Evolutionary conservation across 1,140 invertebrate genomes (phyloP).

Genomic region (Cyclargus thomasi): DNA sequence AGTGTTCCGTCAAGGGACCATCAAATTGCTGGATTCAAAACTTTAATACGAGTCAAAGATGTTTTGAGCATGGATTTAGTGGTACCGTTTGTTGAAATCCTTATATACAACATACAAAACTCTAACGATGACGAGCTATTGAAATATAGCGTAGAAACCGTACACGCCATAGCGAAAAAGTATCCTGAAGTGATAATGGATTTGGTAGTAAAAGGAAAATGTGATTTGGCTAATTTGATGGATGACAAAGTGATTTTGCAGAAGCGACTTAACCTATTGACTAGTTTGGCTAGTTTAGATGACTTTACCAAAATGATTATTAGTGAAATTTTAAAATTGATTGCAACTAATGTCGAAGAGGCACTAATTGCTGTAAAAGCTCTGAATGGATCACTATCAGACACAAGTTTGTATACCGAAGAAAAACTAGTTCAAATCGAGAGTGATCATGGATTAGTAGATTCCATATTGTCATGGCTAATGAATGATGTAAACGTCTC

Average conservation of each 20-base stretch:
- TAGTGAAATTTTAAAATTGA: conserved; percentile 57
- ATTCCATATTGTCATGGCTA: conserved; percentile 53
- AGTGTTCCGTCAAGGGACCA: conserved; percentile 49
- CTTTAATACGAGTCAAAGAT: conserved; percentile 44
- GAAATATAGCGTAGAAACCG: conserved; percentile 44
- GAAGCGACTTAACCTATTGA: conserved; percentile 51
- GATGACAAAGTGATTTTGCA: conserved; percentile 47
- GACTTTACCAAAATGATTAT: conserved; percentile 64
- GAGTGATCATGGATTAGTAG: conserved; percentile 60
- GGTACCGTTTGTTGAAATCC: conserved; percentile 56
- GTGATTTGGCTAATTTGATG: conserved; percentile 49
- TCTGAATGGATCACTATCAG: conserved; percentile 49
- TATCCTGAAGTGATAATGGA: conserved; percentile 59
- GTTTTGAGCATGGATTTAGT: conserved; percentile 45
- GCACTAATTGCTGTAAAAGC: conserved; percentile 50
- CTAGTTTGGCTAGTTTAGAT: conserved; percentile 59
- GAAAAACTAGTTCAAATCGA: conserved; percentile 59
- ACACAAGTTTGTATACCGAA: conserved; percentile 46
- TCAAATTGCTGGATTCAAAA: conserved; percentile 60
- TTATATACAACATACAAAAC: conserved; percentile 53
- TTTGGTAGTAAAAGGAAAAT: conserved; percentile 59
- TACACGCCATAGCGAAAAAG: conserved; percentile 53
- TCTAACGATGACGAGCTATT: conserved; percentile 53
- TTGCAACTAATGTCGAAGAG: conserved; percentile 37
- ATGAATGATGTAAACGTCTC: conserved; percentile 37